These are phyloP conservation scores for Aeoliscus strigatus DNA, from an alignment of 2,797 vertebrate species.

Conservation along the genomic window DNA sequence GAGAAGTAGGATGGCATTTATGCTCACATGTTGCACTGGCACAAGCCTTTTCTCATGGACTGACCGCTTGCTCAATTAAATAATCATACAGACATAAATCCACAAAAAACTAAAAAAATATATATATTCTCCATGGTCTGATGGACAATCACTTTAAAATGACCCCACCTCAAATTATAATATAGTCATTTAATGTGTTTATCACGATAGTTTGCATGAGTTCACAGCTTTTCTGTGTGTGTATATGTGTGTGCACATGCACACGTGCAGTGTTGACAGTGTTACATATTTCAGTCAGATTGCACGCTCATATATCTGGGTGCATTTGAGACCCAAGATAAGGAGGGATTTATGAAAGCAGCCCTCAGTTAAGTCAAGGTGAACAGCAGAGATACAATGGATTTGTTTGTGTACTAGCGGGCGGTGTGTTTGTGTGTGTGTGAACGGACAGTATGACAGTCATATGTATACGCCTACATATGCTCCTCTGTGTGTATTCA, in stretches of 20 bases:
- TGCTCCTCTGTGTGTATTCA: neutral
- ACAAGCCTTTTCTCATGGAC: too few relatives aligned
- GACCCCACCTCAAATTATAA: too few relatives aligned
- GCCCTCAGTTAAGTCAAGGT: constrained; percentile 64
- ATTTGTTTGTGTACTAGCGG: constrained; percentile 11
- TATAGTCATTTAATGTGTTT: too few relatives aligned
- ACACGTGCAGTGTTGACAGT: constrained; percentile 33
- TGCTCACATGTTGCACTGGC: too few relatives aligned
- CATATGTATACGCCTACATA: constrained; percentile 5
- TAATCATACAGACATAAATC: too few relatives aligned
- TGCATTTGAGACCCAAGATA: constrained; percentile 65
- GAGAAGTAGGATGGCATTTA: too few relatives aligned
- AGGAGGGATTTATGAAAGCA: constrained; percentile 67
- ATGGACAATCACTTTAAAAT: too few relatives aligned
- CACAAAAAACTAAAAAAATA: too few relatives aligned
- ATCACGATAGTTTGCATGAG: too few relatives aligned
- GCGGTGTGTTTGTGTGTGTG: constrained; percentile 12
- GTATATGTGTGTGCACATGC: constrained; percentile 6
- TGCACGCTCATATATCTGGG: constrained; percentile 51
- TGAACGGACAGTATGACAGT: constrained; percentile 8
- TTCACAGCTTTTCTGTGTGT: constrained; percentile 3
- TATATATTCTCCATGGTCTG: too few relatives aligned
- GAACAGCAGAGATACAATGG: constrained; percentile 60
- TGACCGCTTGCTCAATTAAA: too few relatives aligned
- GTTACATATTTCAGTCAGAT: constrained; percentile 60